Conservation (phyloP, 2,797 vertebrate genomes). For the Poecilia picta region DNA sequence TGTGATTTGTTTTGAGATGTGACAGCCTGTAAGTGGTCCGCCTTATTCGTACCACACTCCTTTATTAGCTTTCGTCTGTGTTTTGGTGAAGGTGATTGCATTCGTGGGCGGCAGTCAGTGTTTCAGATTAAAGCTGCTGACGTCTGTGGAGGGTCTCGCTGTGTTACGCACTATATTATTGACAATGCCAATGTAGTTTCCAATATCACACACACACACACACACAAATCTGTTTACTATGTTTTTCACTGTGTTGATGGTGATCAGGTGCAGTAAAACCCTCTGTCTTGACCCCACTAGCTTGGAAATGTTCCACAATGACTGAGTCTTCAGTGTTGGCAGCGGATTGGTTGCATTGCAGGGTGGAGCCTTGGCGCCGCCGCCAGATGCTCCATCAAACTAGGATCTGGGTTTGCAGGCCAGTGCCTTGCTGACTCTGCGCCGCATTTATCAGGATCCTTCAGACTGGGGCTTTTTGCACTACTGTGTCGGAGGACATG, state of each 20-base stretch:
- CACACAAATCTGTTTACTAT: background rate
- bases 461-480: background rate
- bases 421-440: background rate
- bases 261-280: background rate
- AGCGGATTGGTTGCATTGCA: background rate
- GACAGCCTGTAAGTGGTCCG: constrained; percentile 8
- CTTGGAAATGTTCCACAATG: background rate
- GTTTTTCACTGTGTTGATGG: background rate
- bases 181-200: constrained; percentile 3
- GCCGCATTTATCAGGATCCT: background rate
- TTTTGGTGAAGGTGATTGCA: constrained; percentile 29
- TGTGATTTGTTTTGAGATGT: constrained; percentile 32
- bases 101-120: constrained; percentile 17
- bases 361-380: background rate
- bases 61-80: background rate
- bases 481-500: background rate
- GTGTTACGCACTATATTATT: background rate
- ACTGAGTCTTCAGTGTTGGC: background rate
- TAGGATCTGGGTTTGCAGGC: constrained; percentile 1
- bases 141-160: background rate
- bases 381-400: background rate
- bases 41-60: background rate
- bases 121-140: constrained; percentile 27
- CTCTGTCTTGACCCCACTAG: background rate
- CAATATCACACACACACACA: background rate